A percentile compares a stretch with the other conserved stretches of the same genome.
phyloP scores from a whole-genome alignment of 1,140 invertebrate genomes.

The Lepidurus apus region DNA sequence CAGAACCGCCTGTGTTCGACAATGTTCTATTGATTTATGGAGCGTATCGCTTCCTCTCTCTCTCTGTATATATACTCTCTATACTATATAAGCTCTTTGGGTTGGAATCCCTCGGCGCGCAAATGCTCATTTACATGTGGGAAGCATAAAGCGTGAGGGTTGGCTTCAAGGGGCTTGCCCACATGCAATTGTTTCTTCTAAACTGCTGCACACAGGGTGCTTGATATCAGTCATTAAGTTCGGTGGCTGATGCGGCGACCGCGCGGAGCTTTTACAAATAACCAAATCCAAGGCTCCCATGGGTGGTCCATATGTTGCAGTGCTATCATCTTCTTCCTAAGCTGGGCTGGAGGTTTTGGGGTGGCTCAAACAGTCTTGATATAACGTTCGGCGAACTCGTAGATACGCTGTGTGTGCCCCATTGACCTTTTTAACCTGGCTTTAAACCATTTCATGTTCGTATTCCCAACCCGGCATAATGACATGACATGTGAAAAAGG shows the following conservation, averaged over 20 bases:
- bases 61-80: too few species aligned
- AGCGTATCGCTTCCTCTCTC: not conserved
- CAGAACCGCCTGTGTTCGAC: not conserved
- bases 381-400: not conserved
- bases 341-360: not conserved
- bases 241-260: conserved; percentile 1
- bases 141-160: not conserved
- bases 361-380: not conserved
- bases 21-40: conserved; percentile 4
- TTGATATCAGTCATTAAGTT: conserved; percentile 11
- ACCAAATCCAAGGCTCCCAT: not conserved
- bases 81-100: not conserved
- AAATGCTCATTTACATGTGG: not conserved
- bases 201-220: not conserved
- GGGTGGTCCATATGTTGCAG: conserved; percentile 4
- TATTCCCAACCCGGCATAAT: not conserved
- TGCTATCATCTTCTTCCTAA: not conserved
- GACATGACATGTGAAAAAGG: conserved; percentile 8
- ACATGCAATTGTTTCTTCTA: not conserved
- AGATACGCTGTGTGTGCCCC: too few species aligned
- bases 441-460: conserved; percentile 13
- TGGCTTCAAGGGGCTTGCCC: not conserved
- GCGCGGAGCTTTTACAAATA: conserved; percentile 18
- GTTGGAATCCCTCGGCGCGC: not conserved
- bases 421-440: conserved; percentile 12